Conservation (phyloP, 2,888 invertebrate genomes). For the Neuroscelio doddi region DNA sequence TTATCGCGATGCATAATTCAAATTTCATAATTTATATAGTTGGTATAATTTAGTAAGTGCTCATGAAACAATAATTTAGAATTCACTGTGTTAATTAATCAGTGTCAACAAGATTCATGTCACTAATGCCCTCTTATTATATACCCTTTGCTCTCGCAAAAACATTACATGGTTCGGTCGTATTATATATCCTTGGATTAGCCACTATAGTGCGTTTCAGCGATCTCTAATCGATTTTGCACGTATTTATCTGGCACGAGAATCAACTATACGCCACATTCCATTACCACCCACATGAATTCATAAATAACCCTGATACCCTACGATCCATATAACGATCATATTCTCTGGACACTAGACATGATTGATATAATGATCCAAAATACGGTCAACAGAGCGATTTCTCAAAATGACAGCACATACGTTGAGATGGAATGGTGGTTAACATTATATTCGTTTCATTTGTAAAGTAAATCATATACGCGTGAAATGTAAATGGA, state of each 20-base stretch:
- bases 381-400: neutral
- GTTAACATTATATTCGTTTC: too few species aligned
- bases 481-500: too few species aligned
- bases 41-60: too few species aligned
- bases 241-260: conserved; percentile 21
- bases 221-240: conserved; percentile 39
- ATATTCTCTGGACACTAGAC: conserved; percentile 8
- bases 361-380: neutral
- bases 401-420: neutral
- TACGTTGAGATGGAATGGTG: neutral
- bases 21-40: too few species aligned
- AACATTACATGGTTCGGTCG: conserved; percentile 21
- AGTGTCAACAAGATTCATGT: conserved; percentile 37
- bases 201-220: conserved; percentile 28
- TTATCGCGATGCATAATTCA: too few species aligned
- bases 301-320: conserved; percentile 26
- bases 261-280: conserved; percentile 1
- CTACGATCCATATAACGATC: conserved; percentile 44
- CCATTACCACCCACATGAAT: conserved; percentile 4
- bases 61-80: conserved; percentile 33
- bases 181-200: conserved; percentile 35
- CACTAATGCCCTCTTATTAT: conserved; percentile 32
- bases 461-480: too few species aligned
- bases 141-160: conserved; percentile 28
- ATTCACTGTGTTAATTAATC: conserved; percentile 39